Conservation (phyloP, 2,888 invertebrate species). For the Polymixis flavicincta region DNA sequence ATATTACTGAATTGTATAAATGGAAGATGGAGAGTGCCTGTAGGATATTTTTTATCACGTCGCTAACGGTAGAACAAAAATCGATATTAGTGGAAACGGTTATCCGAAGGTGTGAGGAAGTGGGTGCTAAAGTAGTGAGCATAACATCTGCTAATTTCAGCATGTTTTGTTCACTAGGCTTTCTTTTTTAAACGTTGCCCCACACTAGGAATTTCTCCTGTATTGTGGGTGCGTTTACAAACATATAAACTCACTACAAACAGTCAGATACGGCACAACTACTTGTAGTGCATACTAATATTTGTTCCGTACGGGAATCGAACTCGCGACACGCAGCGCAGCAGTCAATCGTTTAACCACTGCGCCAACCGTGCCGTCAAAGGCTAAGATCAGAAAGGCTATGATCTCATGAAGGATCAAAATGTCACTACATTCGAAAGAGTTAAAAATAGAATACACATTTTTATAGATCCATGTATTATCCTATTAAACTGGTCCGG, state of each 20-base stretch:
- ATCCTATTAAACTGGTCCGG: conserved; percentile 4
- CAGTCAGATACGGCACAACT: too few relatives aligned
- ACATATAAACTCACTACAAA: too few relatives aligned
- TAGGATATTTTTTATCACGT: conserved; percentile 12
- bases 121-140: not conserved
- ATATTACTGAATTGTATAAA: conserved; percentile 16
- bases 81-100: not conserved
- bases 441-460: conserved; percentile 20
- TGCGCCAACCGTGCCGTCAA: too few relatives aligned
- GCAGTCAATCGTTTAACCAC: too few relatives aligned
- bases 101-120: not conserved
- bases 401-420: conserved; percentile 7
- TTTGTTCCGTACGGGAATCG: too few relatives aligned
- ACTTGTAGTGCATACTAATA: too few relatives aligned
- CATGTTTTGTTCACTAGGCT: conserved; percentile 9
- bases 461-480: conserved; percentile 19
- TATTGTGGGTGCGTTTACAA: too few relatives aligned
- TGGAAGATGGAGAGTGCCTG: conserved; percentile 11
- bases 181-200: too few relatives aligned
- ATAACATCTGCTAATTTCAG: conserved; percentile 21
- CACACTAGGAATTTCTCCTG: too few relatives aligned
- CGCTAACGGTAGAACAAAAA: conserved; percentile 4
- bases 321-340: too few relatives aligned
- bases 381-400: too few relatives aligned
- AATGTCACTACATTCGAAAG: not conserved